phyloP scores from a whole-genome alignment of 2,113 vertebrate genomes.

The Ophiodon elongatus region DNA sequence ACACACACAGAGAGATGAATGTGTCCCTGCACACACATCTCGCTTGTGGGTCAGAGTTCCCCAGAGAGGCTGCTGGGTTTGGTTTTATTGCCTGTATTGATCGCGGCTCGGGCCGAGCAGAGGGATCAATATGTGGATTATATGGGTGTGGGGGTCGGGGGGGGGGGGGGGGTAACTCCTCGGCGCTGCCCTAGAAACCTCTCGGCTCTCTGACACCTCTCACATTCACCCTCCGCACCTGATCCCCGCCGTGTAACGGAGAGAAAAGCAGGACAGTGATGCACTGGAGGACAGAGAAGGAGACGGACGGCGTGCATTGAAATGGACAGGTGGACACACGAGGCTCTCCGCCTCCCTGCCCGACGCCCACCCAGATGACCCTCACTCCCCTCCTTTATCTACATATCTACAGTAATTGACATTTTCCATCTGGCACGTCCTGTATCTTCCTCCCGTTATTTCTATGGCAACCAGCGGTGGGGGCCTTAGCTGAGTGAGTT shows the following conservation, averaged over 20 bases:
- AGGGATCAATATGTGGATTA: slow-evolving; percentile 74
- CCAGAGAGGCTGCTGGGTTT: slow-evolving; percentile 57
- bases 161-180: slow-evolving; percentile 52
- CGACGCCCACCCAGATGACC: background rate
- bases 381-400: slow-evolving; percentile 13
- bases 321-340: background rate
- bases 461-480: slow-evolving; percentile 83
- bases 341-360: background rate
- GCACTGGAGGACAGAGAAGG: slow-evolving; percentile 1
- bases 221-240: slow-evolving; percentile 27
- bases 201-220: slow-evolving; percentile 17
- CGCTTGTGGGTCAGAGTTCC: slow-evolving; percentile 60
- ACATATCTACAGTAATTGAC: slow-evolving; percentile 85
- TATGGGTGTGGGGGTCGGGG: slow-evolving; percentile 32
- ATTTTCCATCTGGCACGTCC: slow-evolving; percentile 86
- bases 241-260: slow-evolving; percentile 22
- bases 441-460: slow-evolving; percentile 81
- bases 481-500: slow-evolving; percentile 47
- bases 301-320: background rate
- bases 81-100: slow-evolving; percentile 79
- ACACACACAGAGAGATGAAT: slow-evolving; percentile 29
- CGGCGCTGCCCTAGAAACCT: slow-evolving; percentile 13
- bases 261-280: slow-evolving; percentile 12
- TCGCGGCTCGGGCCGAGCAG: slow-evolving; percentile 49
- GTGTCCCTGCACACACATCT: slow-evolving; percentile 8